Percentiles rank a stretch among this genome's conserved stretches.
Conservation (phyloP, 2,888 invertebrate genomes). For the Eristalinus sepulchralis region DNA sequence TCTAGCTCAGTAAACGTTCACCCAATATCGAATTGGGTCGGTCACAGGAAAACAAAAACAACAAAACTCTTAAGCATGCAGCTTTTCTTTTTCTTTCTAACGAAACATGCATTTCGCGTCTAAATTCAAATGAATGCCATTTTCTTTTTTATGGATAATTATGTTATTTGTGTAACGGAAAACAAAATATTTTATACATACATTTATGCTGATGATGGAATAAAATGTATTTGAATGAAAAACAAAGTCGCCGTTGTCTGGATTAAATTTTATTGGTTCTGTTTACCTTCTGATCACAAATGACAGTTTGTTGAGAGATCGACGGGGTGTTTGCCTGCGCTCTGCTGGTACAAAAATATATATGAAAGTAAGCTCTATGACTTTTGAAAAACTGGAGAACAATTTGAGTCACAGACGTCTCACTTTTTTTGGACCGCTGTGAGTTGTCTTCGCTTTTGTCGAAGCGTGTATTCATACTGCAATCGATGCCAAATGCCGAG, state of each 20-base stretch:
- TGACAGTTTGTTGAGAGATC: background rate
- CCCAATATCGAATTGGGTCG: too few species aligned
- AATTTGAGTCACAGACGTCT: background rate
- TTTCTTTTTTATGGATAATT: slow-evolving; percentile 63
- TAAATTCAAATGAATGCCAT: slow-evolving; percentile 67
- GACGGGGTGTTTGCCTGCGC: background rate
- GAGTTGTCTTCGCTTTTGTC: slow-evolving; percentile 34
- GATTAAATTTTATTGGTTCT: slow-evolving; percentile 4
- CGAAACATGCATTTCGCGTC: slow-evolving; percentile 65
- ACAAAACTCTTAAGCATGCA: background rate
- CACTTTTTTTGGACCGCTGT: background rate
- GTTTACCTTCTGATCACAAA: background rate
- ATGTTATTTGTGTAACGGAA: slow-evolving; percentile 38
- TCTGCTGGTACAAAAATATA: background rate
- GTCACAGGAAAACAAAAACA: slow-evolving; percentile 44
- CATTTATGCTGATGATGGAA: slow-evolving; percentile 65
- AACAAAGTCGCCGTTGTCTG: background rate
- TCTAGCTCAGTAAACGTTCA: slow-evolving; percentile 82
- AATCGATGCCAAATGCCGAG: slow-evolving; percentile 93
- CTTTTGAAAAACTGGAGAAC: background rate
- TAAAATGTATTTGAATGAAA: slow-evolving; percentile 59
- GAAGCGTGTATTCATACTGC: slow-evolving; percentile 80
- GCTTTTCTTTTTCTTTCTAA: slow-evolving; percentile 52
- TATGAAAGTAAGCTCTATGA: background rate
- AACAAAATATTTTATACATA: slow-evolving; percentile 64